Evolutionary conservation across 1,140 invertebrate genomes (phyloP), one percentile per base, ranked within the genome.

Genomic region (Ganaspis sp.): DNA sequence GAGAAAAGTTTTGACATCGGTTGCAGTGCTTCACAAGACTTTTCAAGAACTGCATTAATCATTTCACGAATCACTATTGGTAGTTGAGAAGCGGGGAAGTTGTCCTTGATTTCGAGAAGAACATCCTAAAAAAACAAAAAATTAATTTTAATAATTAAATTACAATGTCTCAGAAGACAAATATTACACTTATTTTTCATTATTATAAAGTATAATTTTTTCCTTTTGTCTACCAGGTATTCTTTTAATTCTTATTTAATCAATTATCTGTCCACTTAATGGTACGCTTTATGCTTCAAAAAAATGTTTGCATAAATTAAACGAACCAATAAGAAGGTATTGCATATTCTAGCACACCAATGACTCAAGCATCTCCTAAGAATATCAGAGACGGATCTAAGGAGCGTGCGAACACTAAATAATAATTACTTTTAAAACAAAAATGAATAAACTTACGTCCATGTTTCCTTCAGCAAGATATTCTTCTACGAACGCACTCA

Each of bases 361-460:
- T 91, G 89, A 91, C 89, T 90, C 90, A 89, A 90, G 87, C 89
- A 90, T 89, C 88, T 88, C 86, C 64, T 83, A 86, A 17, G 9
- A 78, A 73, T 69, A 82, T 40, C 81, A 85, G 84, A 90, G 86
- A 88, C 87, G 85, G 86, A 91, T 90, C 87, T 89, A 91, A 91
- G 90, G 89, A 87, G 85, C 79, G 86, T 90, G 89, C 89, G 34
- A 42, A 45, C 42, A 45, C 45, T 34, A 40, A 38, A 19, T 23
- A 71, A 45, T 71, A 45, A 29, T 69, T 42, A 75, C 75, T 78
- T 78, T 29, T 1, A 42, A 74, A 76, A 71, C 77, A 53, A 75
- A 34, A 69, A 42, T 45, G n/a, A n/a, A 69, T 70, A 49, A 53
- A 84, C 82, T 82, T 72, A 91, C 90, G 8, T 89, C 82, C 5